phyloP scores from a whole-genome alignment of 1,140 invertebrate genomes.

The Sesamia nonagrioides region DNA sequence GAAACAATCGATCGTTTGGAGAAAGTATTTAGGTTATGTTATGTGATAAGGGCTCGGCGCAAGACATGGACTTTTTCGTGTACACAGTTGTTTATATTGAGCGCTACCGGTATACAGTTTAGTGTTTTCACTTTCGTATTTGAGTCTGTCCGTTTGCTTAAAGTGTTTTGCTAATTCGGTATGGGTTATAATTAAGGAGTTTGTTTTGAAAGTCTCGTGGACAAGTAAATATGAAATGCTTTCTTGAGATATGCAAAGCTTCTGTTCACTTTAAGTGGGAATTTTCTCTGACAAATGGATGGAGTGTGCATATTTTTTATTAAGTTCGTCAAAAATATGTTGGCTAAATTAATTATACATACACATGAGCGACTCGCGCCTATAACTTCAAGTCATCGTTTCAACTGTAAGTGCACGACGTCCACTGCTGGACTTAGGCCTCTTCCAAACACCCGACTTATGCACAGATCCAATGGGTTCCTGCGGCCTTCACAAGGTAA shows the following conservation, averaged over 20 bases:
- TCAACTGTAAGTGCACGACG: no score
- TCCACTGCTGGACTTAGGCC: no score
- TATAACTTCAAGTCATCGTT: no score
- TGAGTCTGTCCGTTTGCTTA: slow-evolving; percentile 11
- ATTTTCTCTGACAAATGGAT: not conserved
- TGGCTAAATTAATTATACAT: no score
- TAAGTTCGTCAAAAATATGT: no score
- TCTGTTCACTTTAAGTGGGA: not conserved
- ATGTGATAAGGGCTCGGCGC: slow-evolving; percentile 17
- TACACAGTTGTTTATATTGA: slow-evolving; percentile 8
- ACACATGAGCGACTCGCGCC: no score
- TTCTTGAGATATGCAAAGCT: slow-evolving; percentile 2
- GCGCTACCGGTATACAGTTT: slow-evolving; percentile 14
- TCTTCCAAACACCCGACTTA: no score
- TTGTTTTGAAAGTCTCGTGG: slow-evolving; percentile 9
- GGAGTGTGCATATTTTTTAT: not conserved
- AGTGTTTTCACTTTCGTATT: slow-evolving; percentile 25
- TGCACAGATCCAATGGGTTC: no score
- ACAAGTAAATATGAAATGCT: not conserved
- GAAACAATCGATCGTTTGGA: slow-evolving; percentile 61
- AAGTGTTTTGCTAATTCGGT: not conserved
- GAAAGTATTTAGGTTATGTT: slow-evolving; percentile 38
- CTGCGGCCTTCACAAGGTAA: no score
- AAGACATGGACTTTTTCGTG: not conserved
- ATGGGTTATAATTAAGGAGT: not conserved